phyloP scores from a whole-genome alignment of 2,888 invertebrate genomes.

The Portevinia maculata region DNA sequence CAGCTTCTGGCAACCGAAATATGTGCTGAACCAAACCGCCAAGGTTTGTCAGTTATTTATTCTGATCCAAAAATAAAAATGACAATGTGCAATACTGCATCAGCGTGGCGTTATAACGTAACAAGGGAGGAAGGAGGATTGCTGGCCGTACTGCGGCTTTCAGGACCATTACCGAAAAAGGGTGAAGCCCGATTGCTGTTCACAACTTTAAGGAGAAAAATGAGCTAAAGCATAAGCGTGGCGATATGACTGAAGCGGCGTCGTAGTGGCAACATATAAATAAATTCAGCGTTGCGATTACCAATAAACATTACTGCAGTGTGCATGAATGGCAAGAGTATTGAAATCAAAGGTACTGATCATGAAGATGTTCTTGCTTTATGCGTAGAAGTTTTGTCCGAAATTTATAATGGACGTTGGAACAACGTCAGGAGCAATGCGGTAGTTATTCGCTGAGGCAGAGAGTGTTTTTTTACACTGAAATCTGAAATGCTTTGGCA shows the following conservation, averaged over 20 bases:
- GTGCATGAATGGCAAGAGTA: conserved; percentile 90
- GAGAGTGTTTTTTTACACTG: conserved; percentile 90
- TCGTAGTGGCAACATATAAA: conserved; percentile 88
- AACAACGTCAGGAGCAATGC: conserved; percentile 89
- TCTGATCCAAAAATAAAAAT: conserved; percentile 84
- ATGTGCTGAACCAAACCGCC: conserved; percentile 80
- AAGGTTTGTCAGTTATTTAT: conserved; percentile 87
- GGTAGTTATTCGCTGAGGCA: conserved; percentile 86
- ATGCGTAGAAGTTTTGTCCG: conserved; percentile 87
- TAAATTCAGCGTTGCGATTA: conserved; percentile 88
- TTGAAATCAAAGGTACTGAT: conserved; percentile 87
- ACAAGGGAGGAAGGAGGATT: conserved; percentile 83
- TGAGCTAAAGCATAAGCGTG: conserved; percentile 85
- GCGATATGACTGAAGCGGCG: conserved; percentile 95
- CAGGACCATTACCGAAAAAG: conserved; percentile 83
- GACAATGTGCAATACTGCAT: conserved; percentile 85
- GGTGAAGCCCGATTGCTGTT: conserved; percentile 87
- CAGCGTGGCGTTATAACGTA: conserved; percentile 85
- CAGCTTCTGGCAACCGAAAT: conserved; percentile 78
- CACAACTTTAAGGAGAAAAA: conserved; percentile 85
- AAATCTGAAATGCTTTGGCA: conserved; percentile 88
- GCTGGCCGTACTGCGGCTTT: conserved; percentile 83
- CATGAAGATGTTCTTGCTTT: conserved; percentile 89
- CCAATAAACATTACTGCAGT: conserved; percentile 91
- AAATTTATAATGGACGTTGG: conserved; percentile 90